A percentile compares a stretch with the other conserved stretches of the same genome.
phyloP scores from a whole-genome alignment of 2,888 invertebrate genomes.

The Pachydiplax longipennis region DNA sequence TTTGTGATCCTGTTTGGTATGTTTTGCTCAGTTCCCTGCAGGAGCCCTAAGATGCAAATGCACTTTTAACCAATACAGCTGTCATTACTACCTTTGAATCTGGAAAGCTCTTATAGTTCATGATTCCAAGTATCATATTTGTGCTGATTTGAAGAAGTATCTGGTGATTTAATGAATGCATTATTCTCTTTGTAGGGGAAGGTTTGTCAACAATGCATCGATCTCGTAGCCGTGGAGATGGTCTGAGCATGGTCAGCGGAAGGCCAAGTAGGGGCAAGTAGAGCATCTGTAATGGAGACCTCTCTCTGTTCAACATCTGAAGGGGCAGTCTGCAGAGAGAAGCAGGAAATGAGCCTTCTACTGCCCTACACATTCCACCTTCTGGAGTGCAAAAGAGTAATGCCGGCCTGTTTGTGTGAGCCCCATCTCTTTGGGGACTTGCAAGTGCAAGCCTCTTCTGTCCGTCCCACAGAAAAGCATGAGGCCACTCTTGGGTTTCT shows the following conservation, averaged over 20 bases:
- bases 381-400: not conserved
- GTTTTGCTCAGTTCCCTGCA: too few species aligned
- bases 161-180: too few species aligned
- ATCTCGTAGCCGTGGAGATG: slow-evolving; percentile 83
- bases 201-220: slow-evolving; percentile 74
- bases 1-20: too few species aligned
- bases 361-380: slow-evolving; percentile 3
- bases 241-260: slow-evolving; percentile 75
- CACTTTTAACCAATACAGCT: too few species aligned
- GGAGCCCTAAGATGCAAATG: too few species aligned
- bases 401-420: slow-evolving; percentile 9
- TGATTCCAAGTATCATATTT: too few species aligned
- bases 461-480: not conserved
- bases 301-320: slow-evolving; percentile 9
- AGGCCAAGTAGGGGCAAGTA: slow-evolving; percentile 55
- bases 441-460: not conserved
- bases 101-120: too few species aligned
- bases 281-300: not conserved
- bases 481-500: slow-evolving; percentile 27
- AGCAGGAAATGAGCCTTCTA: not conserved
- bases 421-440: slow-evolving; percentile 1
- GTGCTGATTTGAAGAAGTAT: too few species aligned
- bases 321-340: not conserved
- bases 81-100: too few species aligned
- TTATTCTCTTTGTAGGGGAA: slow-evolving; percentile 58